Conservation (phyloP, 2,113 vertebrate species). For the Plotosus lineatus region DNA sequence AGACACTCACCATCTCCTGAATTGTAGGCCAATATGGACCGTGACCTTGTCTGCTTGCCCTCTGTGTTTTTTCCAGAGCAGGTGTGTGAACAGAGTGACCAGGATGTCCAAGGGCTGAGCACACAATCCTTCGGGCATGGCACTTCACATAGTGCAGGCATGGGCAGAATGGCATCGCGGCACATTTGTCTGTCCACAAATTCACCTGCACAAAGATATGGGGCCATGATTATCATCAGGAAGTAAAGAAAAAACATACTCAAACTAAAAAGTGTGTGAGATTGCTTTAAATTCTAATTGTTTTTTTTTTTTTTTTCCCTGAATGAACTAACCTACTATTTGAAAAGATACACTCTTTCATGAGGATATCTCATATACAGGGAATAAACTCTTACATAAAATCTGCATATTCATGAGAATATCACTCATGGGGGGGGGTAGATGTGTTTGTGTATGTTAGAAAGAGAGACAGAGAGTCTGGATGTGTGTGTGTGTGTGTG, state of each 20-base stretch:
- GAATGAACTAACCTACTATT: too few species aligned
- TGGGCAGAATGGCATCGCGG: constrained; percentile 90
- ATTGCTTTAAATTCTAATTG: neutral
- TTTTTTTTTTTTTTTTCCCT: too few species aligned
- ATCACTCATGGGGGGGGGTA: too few species aligned
- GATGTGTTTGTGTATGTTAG: too few species aligned
- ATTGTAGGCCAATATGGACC: constrained; percentile 87
- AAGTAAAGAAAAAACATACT: neutral
- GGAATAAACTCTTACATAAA: neutral
- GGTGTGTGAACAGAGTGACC: constrained; percentile 95
- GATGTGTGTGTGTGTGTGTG: too few species aligned
- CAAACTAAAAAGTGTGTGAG: neutral
- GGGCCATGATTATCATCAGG: neutral
- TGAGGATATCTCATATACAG: neutral
- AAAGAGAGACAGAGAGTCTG: too few species aligned
- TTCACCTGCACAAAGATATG: constrained; percentile 75
- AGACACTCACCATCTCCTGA: constrained; percentile 83
- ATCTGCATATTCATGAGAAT: constrained; percentile 31
- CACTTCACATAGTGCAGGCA: constrained; percentile 85
- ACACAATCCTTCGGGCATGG: constrained; percentile 92
- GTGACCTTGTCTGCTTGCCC: constrained; percentile 86
- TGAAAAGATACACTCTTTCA: neutral
- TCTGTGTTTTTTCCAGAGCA: constrained; percentile 97
- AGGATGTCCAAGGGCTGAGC: constrained; percentile 86
- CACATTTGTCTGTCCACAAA: constrained; percentile 87